phyloP scores from a whole-genome alignment of 2,888 invertebrate species.

The Ectobius pallidus region DNA sequence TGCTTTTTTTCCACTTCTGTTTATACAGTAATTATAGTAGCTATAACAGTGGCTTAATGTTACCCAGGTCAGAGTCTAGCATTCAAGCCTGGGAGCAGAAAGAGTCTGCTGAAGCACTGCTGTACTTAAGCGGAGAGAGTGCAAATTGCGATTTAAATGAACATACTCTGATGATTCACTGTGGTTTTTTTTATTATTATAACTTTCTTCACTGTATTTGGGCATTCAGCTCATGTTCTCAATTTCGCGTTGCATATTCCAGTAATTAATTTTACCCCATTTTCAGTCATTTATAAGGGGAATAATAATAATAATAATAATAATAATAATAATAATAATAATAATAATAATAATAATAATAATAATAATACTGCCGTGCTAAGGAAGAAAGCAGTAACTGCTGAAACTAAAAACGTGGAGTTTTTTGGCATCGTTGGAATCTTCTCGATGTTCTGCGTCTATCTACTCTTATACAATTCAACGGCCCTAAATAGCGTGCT shows the following conservation, averaged over 20 bases:
- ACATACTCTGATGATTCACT: not conserved
- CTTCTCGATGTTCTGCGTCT: too few relatives aligned
- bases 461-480: too few relatives aligned
- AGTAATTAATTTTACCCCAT: not conserved
- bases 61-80: too few relatives aligned
- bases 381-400: too few relatives aligned
- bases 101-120: not conserved
- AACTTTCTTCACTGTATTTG: slow-evolving; percentile 9
- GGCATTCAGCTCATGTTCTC: slow-evolving; percentile 12
- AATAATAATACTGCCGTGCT: too few relatives aligned
- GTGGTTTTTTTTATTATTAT: not conserved
- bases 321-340: slow-evolving; percentile 18
- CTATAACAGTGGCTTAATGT: too few relatives aligned
- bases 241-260: too few relatives aligned
- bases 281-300: slow-evolving; percentile 13
- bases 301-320: slow-evolving; percentile 9
- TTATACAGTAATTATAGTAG: too few relatives aligned
- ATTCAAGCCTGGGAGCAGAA: not conserved
- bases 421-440: too few relatives aligned
- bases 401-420: too few relatives aligned
- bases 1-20: too few relatives aligned
- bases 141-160: not conserved
- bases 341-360: not conserved
- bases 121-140: not conserved
- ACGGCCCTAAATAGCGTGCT: too few relatives aligned